phyloP scores from a whole-genome alignment of 2,797 vertebrate genomes.

The Chanos chanos region DNA sequence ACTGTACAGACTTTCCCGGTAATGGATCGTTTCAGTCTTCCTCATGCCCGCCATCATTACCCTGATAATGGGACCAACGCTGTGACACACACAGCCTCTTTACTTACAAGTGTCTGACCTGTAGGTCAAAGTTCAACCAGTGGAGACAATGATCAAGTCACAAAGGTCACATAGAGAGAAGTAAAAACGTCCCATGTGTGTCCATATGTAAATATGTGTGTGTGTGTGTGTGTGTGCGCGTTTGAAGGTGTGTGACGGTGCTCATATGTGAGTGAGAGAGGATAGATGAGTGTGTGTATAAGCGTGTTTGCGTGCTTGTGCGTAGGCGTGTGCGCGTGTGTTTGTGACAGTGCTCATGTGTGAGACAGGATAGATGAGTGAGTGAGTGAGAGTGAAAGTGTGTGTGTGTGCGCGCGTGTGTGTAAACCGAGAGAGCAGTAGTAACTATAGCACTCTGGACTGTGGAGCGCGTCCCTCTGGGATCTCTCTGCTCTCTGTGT shows the following conservation, averaged over 20 bases:
- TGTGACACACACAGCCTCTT: not conserved
- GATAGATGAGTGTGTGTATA: not conserved
- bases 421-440: not conserved
- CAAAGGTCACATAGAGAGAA: not conserved
- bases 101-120: not conserved
- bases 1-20: conserved; percentile 1
- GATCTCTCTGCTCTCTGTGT: not conserved
- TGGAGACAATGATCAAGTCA: not conserved
- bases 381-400: not conserved
- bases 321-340: not conserved
- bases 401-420: too few relatives aligned
- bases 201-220: not conserved
- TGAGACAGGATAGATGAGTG: not conserved
- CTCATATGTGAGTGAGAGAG: too few relatives aligned
- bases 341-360: not conserved
- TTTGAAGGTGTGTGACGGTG: too few relatives aligned
- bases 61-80: not conserved
- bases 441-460: too few relatives aligned
- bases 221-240: not conserved
- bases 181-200: too few relatives aligned
- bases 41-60: not conserved
- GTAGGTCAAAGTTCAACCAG: not conserved
- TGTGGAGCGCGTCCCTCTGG: not conserved
- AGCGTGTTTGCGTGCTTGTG: not conserved
- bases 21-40: not conserved